Conservation (phyloP, 1,140 invertebrate genomes). For the Microplitis demolitor region DNA sequence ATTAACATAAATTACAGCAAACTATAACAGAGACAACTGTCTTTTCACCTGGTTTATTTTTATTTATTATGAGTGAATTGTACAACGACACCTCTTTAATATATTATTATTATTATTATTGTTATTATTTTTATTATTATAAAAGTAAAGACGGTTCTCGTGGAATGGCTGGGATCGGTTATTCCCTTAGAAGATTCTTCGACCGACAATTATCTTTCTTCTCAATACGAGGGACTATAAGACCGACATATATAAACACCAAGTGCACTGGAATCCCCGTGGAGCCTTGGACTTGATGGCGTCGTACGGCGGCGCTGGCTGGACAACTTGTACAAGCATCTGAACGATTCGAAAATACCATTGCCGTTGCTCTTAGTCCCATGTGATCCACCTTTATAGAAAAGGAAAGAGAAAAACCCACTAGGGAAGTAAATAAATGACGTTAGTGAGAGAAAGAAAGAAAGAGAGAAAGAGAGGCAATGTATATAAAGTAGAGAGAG, state of each 20-base stretch:
- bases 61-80: neutral
- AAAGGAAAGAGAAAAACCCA: neutral
- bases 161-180: neutral
- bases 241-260: conserved; percentile 5
- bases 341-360: conserved; percentile 34
- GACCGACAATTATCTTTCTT: conserved; percentile 2
- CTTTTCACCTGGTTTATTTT: neutral
- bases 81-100: neutral
- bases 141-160: neutral
- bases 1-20: neutral
- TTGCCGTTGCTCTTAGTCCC: conserved; percentile 27
- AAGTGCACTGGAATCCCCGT: conserved; percentile 20
- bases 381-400: neutral
- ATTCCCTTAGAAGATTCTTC: conserved; percentile 1
- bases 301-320: neutral
- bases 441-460: neutral
- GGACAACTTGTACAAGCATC: conserved; percentile 19
- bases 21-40: no score
- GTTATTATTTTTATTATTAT: neutral
- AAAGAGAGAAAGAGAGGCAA: conserved; percentile 10
- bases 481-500: conserved; percentile 1
- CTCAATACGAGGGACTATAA: conserved; percentile 1
- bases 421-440: neutral
- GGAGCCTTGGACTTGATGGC: conserved; percentile 13
- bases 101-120: neutral